Conservation (phyloP, 2,797 vertebrate genomes). For the Enoplosus armatus region DNA sequence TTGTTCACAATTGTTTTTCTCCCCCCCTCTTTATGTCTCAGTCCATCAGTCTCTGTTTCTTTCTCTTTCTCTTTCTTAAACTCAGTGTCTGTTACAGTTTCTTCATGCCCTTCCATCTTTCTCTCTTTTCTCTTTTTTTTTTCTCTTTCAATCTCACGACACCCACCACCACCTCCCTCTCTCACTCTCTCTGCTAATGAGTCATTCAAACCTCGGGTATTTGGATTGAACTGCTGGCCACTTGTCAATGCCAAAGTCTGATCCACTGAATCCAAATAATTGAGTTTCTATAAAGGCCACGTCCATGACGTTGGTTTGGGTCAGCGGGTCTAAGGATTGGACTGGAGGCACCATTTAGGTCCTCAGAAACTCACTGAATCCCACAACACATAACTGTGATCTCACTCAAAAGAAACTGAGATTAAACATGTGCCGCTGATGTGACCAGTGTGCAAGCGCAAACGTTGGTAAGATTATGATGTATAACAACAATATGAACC, state of each 20-base stretch:
- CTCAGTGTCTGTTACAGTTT: constrained; percentile 40
- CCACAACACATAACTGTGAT: constrained; percentile 41
- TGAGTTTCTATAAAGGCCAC: constrained; percentile 61
- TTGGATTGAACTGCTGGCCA: constrained; percentile 67
- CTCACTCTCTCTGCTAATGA: constrained; percentile 71
- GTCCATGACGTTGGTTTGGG: constrained; percentile 53
- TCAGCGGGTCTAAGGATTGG: constrained; percentile 54
- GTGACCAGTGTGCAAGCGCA: constrained; percentile 3
- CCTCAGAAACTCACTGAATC: constrained; percentile 54
- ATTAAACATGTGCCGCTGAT: constrained; percentile 39
- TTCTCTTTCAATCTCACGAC: constrained; percentile 16
- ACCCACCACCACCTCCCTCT: constrained; percentile 25
- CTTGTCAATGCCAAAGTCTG: constrained; percentile 66
- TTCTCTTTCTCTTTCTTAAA: constrained; percentile 14
- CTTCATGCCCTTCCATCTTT: constrained; percentile 26
- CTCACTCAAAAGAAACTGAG: constrained; percentile 36
- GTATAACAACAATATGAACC: constrained; percentile 12
- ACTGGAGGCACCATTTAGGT: constrained; percentile 44
- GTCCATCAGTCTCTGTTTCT: constrained; percentile 16
- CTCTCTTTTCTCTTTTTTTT: background rate
- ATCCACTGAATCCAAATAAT: constrained; percentile 71
- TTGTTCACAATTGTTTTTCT: background rate
- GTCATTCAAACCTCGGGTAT: constrained; percentile 67
- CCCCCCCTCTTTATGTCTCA: constrained; percentile 5
- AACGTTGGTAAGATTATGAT: background rate